Percentiles rank a stretch among this genome's conserved stretches.
phyloP scores from a whole-genome alignment of 2,797 vertebrate species.

The Galago senegalensis region DNA sequence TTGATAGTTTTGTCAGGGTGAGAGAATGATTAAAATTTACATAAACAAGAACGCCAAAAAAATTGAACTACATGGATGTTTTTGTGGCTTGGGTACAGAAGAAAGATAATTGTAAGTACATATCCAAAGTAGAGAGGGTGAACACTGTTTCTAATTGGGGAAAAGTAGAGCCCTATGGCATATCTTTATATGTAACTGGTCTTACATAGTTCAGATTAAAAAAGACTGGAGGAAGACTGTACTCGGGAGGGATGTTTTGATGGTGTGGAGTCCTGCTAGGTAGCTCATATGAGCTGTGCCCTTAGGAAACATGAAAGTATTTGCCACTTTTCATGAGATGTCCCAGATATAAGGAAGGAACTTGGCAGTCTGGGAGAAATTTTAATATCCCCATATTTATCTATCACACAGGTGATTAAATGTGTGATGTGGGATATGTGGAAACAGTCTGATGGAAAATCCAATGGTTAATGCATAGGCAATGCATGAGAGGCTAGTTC shows the following conservation, averaged over 20 bases:
- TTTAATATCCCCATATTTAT: not conserved
- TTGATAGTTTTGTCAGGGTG: not conserved
- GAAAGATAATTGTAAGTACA: not conserved
- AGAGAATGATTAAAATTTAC: not conserved
- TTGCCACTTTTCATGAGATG: not conserved
- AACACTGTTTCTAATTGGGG: not conserved
- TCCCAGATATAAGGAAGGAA: not conserved
- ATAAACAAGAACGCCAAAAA: not conserved
- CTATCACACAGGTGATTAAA: not conserved
- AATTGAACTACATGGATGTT: not conserved
- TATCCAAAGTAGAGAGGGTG: not conserved
- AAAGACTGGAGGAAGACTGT: not conserved
- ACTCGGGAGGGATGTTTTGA: not conserved
- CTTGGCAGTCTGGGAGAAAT: not conserved
- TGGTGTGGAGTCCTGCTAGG: too few relatives aligned
- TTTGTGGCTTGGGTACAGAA: not conserved
- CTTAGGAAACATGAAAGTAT: not conserved
- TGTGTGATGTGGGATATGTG: not conserved
- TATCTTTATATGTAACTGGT: not conserved
- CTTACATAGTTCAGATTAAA: not conserved
- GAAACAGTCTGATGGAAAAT: not conserved
- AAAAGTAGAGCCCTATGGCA: not conserved
- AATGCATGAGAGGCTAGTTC: not conserved
- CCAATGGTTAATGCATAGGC: not conserved
- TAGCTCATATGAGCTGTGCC: not conserved